A percentile compares a stretch with the other conserved stretches of the same genome.
Evolutionary conservation across 1,140 invertebrate species (phyloP).

Genomic region (Eufriesea mexicana): DNA sequence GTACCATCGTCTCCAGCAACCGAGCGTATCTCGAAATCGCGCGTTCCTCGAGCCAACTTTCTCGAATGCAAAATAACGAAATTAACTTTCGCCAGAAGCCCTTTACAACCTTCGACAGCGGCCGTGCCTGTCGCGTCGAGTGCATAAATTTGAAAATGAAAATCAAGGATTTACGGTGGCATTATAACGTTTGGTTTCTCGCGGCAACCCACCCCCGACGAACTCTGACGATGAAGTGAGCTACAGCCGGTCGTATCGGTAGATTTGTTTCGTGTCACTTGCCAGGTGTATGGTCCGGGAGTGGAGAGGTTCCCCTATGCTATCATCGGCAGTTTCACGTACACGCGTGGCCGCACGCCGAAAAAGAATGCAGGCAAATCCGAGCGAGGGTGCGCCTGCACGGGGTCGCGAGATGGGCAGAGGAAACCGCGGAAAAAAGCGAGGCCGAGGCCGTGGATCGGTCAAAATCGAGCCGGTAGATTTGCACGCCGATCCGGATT

Average conservation of each 20-base stretch:
- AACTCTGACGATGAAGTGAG: background rate
- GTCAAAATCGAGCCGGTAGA: conserved; percentile 36
- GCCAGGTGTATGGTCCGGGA: conserved; percentile 68
- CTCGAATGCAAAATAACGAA: too few species aligned
- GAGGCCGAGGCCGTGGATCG: background rate
- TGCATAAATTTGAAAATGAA: background rate
- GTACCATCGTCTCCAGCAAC: too few species aligned
- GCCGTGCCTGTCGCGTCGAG: too few species aligned
- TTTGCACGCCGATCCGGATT: conserved; percentile 49
- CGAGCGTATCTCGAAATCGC: too few species aligned
- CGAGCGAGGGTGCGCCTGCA: background rate
- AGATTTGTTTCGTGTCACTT: conserved; percentile 81
- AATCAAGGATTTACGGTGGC: conserved; percentile 1
- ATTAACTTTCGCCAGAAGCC: too few species aligned
- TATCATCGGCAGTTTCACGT: conserved; percentile 48
- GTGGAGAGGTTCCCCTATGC: conserved; percentile 43
- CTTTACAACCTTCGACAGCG: too few species aligned
- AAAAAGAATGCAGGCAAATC: conserved; percentile 28
- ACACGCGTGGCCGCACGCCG: conserved; percentile 33
- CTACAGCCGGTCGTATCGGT: conserved; percentile 62
- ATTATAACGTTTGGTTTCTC: conserved; percentile 5
- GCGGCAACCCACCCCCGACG: background rate
- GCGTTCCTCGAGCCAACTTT: too few species aligned
- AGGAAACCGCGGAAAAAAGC: background rate
- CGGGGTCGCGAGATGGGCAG: background rate